A percentile compares a stretch with the other conserved stretches of the same genome.
Conservation (phyloP, 2,888 invertebrate genomes). For the Lymantria monacha region DNA sequence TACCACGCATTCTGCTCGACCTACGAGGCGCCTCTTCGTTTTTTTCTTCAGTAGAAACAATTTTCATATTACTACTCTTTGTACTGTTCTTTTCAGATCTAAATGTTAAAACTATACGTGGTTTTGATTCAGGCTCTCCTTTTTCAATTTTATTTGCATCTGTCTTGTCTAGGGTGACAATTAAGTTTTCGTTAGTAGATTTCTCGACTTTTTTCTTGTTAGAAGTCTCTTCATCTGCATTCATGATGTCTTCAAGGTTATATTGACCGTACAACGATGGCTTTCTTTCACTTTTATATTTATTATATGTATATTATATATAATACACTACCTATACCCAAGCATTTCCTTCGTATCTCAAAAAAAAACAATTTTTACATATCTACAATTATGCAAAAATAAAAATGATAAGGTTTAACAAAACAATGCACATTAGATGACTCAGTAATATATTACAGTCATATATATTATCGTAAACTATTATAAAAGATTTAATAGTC, state of each 20-base stretch:
- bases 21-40: conserved; percentile 65
- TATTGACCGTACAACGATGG: conserved; percentile 31
- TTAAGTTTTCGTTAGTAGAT: conserved; percentile 45
- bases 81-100: conserved; percentile 83
- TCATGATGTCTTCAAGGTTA: conserved; percentile 65
- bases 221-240: conserved; percentile 54
- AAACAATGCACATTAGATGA: too few species aligned
- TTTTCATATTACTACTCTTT: conserved; percentile 78
- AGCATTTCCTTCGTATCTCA: too few species aligned
- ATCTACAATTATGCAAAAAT: too few species aligned
- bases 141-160: conserved; percentile 56
- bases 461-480: too few species aligned
- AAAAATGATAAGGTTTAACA: too few species aligned
- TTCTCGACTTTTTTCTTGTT: conserved; percentile 61
- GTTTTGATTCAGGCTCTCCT: conserved; percentile 69
- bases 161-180: conserved; percentile 49
- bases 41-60: conserved; percentile 71
- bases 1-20: conserved; percentile 58
- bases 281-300: conserved; percentile 15
- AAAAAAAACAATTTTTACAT: too few species aligned
- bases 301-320: not conserved
- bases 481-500: too few species aligned
- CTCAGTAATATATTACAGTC: too few species aligned
- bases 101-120: conserved; percentile 84
- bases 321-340: too few species aligned